These are phyloP conservation scores for Melanotaenia nigrans DNA, from an alignment of 2,797 vertebrate genomes.

Conservation along the genomic window DNA sequence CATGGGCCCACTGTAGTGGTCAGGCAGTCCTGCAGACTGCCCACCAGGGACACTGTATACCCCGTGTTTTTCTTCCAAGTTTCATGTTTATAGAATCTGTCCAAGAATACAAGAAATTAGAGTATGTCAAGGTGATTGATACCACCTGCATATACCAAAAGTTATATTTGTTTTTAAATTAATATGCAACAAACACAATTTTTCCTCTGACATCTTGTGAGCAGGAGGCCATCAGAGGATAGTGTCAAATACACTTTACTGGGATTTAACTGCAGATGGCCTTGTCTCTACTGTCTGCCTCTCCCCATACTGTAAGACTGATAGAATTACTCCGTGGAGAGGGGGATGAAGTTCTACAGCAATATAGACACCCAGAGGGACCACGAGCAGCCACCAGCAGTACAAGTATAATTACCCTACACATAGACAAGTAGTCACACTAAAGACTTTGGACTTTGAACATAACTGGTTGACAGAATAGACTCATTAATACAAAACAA, in stretches of 20 bases:
- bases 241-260: slow-evolving; percentile 63
- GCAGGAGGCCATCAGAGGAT: slow-evolving; percentile 55
- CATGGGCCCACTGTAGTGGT: slow-evolving; percentile 46
- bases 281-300: slow-evolving; percentile 35
- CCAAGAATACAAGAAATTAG: slow-evolving; percentile 35
- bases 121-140: slow-evolving; percentile 44
- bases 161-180: slow-evolving; percentile 9
- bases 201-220: slow-evolving; percentile 45
- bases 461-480: slow-evolving; percentile 33
- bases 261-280: slow-evolving; percentile 60
- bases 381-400: slow-evolving; percentile 52
- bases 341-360: slow-evolving; percentile 58
- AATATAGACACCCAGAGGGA: slow-evolving; percentile 60
- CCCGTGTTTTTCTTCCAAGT: slow-evolving; percentile 17
- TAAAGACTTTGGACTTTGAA: slow-evolving; percentile 47
- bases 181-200: slow-evolving; percentile 33
- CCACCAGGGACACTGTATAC: slow-evolving; percentile 55
- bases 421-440: slow-evolving; percentile 59
- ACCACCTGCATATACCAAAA: slow-evolving; percentile 25
- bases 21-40: not conserved
- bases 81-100: slow-evolving; percentile 44
- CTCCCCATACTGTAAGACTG: slow-evolving; percentile 39
- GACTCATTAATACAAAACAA: slow-evolving; percentile 51
- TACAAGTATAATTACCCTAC: slow-evolving; percentile 60
- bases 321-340: slow-evolving; percentile 57